Base-by-base conservation (phyloP, 2,113 vertebrate genomes). In the Brachyistius frenatus region DNA sequence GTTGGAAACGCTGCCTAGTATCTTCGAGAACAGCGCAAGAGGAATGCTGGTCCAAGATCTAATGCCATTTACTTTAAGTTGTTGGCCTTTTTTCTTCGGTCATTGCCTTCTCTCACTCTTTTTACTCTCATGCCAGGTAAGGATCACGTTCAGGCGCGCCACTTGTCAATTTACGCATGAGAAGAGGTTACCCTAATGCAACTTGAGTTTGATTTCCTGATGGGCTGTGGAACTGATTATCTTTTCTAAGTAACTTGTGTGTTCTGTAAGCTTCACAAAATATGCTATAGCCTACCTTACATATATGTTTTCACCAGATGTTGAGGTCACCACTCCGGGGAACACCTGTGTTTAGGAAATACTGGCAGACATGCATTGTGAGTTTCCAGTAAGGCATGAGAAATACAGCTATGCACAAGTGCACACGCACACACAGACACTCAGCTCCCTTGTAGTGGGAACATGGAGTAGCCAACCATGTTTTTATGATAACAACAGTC, bases 101-200 rank as follows among this genome's bases (percentile, higher is more conserved):
- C 92, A 95, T 83, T 93, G 91, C 86, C 89, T 95, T 83, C 89
- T 95, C 73, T 93, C 93, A 78, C 89, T 93, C 79, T 86, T 94
- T 88, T 88, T 93, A 83, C 92, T 94, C 88, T 93, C 93, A 62
- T 94, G 93, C 78, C 93, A 94, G 94, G 94, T 95, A 94, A 93
- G 93, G 60, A 73, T 47, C 73, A 52, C 46, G 73, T 65, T 33
- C 50, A 66, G 61, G 79, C 76, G 86, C 88, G 81, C 78, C 85
- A 57, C 83, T 86, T 70, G 65, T 54, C 60, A 58, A 30, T 85
- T 89, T 84, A 91, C 81, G 86, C 84, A 86, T 76, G 73, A 79
- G 78, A 55, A 37, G 68, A 53, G 74, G 49, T 85, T 64, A n/a
- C 83, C 80, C 78, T 67, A 41, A 65, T 88, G 83, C 77, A 73